Percentiles rank a stretch among this genome's conserved stretches.
phyloP scores from a whole-genome alignment of 2,888 invertebrate species.

The Morpho achilles region DNA sequence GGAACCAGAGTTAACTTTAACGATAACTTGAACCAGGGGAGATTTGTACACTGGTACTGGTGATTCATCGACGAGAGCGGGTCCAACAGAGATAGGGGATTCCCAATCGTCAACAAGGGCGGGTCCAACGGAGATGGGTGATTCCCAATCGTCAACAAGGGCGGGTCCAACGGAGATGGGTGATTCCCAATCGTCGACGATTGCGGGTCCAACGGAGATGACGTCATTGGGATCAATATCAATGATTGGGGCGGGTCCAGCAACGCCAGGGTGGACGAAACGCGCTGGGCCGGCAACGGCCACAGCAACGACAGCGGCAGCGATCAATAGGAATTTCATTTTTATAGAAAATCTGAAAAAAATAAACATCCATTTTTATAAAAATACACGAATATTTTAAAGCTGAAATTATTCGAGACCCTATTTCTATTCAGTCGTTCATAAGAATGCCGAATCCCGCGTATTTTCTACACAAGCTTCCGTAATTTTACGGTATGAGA shows the following conservation, averaged over 20 bases:
- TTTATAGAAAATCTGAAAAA: background rate
- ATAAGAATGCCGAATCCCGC: too few relatives aligned
- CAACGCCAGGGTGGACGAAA: constrained; percentile 12
- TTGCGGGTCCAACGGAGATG: constrained; percentile 29
- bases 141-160: constrained; percentile 19
- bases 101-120: constrained; percentile 25
- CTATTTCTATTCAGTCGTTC: too few relatives aligned
- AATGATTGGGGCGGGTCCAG: constrained; percentile 24
- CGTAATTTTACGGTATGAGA: too few relatives aligned
- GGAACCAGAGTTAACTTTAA: constrained; percentile 9
- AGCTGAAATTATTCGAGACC: background rate
- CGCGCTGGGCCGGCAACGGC: constrained; percentile 26
- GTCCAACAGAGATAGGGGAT: constrained; percentile 32
- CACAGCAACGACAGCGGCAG: constrained; percentile 27
- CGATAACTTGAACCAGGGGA: constrained; percentile 12
- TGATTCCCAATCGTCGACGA: constrained; percentile 21
- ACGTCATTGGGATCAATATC: constrained; percentile 34
- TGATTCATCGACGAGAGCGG: constrained; percentile 33
- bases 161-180: constrained; percentile 30
- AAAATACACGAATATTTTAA: background rate
- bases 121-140: constrained; percentile 30
- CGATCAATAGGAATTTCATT: constrained; percentile 26
- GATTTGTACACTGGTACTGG: constrained; percentile 8
- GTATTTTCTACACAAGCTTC: too few relatives aligned
- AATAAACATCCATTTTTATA: background rate